These are phyloP conservation scores for Lycopodina hypogea DNA, from an alignment of 37 sponge, comb jelly and placozoan species.

Conservation along the genomic window DNA sequence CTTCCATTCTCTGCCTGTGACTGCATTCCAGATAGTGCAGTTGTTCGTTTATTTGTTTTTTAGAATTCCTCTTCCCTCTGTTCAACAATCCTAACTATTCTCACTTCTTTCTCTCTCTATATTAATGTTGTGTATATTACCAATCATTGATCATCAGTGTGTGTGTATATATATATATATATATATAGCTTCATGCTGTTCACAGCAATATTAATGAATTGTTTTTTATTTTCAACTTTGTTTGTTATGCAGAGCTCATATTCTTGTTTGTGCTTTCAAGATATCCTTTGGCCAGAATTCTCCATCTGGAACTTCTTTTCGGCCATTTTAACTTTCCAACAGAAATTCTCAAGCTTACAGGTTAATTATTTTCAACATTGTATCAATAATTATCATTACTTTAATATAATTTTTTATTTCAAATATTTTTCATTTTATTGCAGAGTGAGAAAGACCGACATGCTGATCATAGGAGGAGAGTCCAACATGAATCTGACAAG, in stretches of 20 bases:
- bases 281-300: conserved; percentile 88
- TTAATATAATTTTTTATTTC: not conserved
- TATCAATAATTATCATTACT: not conserved
- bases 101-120: too few species aligned
- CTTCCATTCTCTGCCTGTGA: too few species aligned
- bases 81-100: too few species aligned
- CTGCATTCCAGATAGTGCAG: too few species aligned
- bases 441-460: conserved; percentile 41
- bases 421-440: not conserved
- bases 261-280: conserved; percentile 76
- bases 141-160: too few species aligned
- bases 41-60: too few species aligned
- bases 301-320: conserved; percentile 82
- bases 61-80: too few species aligned
- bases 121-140: too few species aligned
- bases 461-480: conserved; percentile 3
- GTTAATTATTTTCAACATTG: conserved; percentile 4
- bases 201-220: too few species aligned
- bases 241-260: conserved; percentile 57
- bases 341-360: conserved; percentile 39
- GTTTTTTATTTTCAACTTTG: too few species aligned
- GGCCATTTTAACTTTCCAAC: conserved; percentile 69
- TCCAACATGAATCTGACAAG: conserved; percentile 29
- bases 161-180: too few species aligned
- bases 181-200: too few species aligned